Percentiles rank a stretch among this genome's conserved stretches.
These are phyloP conservation scores for Epinephelus coioides DNA, from an alignment of 2,797 vertebrate genomes.

Conservation along the genomic window DNA sequence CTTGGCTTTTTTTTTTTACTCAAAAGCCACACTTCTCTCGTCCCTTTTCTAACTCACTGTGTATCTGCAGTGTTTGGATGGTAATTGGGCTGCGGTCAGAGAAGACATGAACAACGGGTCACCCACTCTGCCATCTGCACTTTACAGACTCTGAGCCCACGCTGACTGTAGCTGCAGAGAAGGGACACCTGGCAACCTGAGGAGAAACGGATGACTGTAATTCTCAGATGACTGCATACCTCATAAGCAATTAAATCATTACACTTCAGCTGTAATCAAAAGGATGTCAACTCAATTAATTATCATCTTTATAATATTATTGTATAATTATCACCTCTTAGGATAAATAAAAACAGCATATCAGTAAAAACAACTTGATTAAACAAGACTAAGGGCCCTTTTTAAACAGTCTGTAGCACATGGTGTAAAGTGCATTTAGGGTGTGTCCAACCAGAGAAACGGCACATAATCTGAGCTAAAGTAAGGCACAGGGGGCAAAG, in stretches of 20 bases:
- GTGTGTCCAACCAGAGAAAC: too few relatives aligned
- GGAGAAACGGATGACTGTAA: neutral
- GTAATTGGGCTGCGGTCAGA: slow-evolving; percentile 67
- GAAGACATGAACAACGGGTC: slow-evolving; percentile 55
- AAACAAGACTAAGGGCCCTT: neutral
- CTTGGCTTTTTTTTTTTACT: slow-evolving; percentile 41
- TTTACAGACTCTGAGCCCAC: slow-evolving; percentile 30
- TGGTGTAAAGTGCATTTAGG: too few relatives aligned
- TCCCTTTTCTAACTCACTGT: slow-evolving; percentile 14
- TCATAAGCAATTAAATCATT: slow-evolving; percentile 13
- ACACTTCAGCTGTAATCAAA: neutral
- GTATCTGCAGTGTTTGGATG: slow-evolving; percentile 46
- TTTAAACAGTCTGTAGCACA: too few relatives aligned
- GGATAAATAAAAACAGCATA: neutral
- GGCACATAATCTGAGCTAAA: too few relatives aligned
- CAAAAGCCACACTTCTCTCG: slow-evolving; percentile 38
- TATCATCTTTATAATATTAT: neutral
- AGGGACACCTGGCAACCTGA: slow-evolving; percentile 4
- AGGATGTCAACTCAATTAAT: neutral
- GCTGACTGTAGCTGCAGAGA: slow-evolving; percentile 16
- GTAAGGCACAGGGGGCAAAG: too few relatives aligned
- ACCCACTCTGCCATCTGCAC: slow-evolving; percentile 47
- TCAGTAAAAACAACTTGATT: neutral
- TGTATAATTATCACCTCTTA: too few relatives aligned
- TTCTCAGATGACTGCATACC: neutral